These are phyloP conservation scores for Cryptotis parvus DNA, from an alignment of 2,113 vertebrate genomes.

Conservation along the genomic window DNA sequence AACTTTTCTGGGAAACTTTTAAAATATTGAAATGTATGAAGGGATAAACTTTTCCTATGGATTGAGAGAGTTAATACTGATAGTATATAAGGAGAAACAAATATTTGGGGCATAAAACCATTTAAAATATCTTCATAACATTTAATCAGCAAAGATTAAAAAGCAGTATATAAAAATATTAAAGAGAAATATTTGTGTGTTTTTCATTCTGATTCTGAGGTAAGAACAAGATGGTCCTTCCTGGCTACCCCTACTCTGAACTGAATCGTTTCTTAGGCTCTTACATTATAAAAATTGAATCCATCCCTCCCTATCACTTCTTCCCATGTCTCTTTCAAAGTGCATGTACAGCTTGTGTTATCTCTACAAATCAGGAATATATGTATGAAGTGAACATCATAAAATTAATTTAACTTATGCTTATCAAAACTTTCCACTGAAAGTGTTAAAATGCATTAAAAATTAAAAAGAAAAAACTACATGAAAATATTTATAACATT, in stretches of 20 bases:
- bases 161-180: not conserved
- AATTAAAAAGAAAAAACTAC: not conserved
- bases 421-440: not conserved
- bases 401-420: conserved; percentile 12
- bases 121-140: not conserved
- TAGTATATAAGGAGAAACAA: not conserved
- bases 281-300: too few relatives aligned
- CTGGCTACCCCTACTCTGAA: too few relatives aligned
- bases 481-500: not conserved
- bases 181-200: not conserved
- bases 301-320: too few relatives aligned
- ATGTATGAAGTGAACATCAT: not conserved
- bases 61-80: not conserved
- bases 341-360: too few relatives aligned
- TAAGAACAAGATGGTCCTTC: too few relatives aligned
- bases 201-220: too few relatives aligned
- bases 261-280: too few relatives aligned
- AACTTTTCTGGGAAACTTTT: not conserved
- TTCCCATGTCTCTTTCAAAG: too few relatives aligned
- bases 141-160: not conserved
- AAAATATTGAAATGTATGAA: not conserved
- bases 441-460: not conserved
- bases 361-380: too few relatives aligned
- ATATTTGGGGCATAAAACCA: not conserved
- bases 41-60: not conserved